Base-by-base conservation (phyloP, 2,888 invertebrate genomes). In the Diachrysia chrysitis region DNA sequence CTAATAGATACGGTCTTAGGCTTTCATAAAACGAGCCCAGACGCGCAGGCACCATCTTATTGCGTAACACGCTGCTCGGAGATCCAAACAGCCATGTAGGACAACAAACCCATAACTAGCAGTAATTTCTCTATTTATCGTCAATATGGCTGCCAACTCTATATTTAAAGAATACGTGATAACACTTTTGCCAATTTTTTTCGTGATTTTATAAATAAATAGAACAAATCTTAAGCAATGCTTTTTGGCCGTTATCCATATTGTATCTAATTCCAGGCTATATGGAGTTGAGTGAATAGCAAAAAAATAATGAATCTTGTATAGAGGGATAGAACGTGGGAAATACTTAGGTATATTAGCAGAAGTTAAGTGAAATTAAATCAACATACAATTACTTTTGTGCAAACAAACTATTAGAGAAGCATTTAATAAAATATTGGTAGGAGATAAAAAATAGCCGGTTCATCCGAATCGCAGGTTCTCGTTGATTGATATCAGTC, bases 21-120 rank as follows among this genome's bases (percentile, higher is more conserved):
- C 76, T 69, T 78, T 69, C 77, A 81, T 81, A 81, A 79, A 80
- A 82, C 63, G 76, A 81, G 81, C 79, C 85, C 83, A 93, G 92
- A 92, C 92, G 83, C 76, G 72, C 74, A 71, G 92, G 89, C 92
- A 85, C 92, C 92, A 79, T 70, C 68, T 66, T 74, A 76, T 88
- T 90, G 85, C 76, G 77, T 83, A 82, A 85, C 79, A 79, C 78
- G 79, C 76, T 66, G 66, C 65, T 75, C 72, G 66, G 75, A 75
- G 72, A 80, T 78, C 76, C 78, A 82, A 78, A 84, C 83, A 83
- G 67, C 82, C 80, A 88, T 85, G 81, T 85, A 85, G 84, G 84
- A 85, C 87, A 87, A 86, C 83, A 87, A 83, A 83, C 87, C 81
- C 87, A 87, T 87, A 87, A 87, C 84, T 80, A 83, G 71, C 46